These are phyloP conservation scores for Ischnura elegans DNA, from an alignment of 2,888 invertebrate genomes.

Conservation along the genomic window DNA sequence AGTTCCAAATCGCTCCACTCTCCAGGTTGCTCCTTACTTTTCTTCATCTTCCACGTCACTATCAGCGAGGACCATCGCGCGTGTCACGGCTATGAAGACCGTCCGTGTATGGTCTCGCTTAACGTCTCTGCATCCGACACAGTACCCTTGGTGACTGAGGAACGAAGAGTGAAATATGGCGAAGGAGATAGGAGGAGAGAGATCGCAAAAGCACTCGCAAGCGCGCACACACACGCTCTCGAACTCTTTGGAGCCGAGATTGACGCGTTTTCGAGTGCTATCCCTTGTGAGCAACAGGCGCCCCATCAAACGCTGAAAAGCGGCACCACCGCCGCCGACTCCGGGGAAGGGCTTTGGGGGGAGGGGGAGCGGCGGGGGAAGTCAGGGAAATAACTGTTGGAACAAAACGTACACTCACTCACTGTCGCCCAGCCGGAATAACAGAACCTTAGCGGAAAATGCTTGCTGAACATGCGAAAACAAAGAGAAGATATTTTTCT, in stretches of 20 bases:
- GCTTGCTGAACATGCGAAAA: no score
- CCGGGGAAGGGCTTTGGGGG: background rate
- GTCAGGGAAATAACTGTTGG: no score
- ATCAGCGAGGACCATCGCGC: no score
- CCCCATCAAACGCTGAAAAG: conserved; percentile 12
- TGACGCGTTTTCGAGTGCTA: conserved; percentile 33
- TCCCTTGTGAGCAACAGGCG: conserved; percentile 42
- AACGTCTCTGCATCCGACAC: background rate
- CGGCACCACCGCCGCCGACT: background rate
- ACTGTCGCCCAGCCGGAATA: no score
- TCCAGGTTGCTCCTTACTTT: no score
- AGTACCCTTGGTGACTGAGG: background rate
- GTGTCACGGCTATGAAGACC: no score
- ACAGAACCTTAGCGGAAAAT: no score
- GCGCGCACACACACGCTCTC: background rate
- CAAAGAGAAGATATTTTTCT: no score
- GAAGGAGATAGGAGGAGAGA: background rate
- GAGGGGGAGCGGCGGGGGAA: no score
- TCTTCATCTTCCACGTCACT: no score
- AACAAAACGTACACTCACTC: no score
- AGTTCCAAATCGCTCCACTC: no score
- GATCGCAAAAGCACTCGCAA: background rate
- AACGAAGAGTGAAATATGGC: background rate
- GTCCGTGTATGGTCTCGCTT: background rate
- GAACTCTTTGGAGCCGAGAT: background rate